phyloP scores from a whole-genome alignment of 1,140 invertebrate genomes.

The Liolophura sinensis region DNA sequence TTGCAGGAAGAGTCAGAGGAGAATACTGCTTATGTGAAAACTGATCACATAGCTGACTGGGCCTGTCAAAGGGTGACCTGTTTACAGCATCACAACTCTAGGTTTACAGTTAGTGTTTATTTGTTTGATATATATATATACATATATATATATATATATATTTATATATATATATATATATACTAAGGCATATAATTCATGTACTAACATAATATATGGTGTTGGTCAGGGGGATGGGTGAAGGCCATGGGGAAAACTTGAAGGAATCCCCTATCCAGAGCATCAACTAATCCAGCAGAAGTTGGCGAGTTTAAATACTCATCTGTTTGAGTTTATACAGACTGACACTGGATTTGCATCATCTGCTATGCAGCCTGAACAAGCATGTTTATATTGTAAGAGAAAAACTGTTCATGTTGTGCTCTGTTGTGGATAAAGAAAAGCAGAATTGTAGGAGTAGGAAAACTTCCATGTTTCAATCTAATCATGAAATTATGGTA shows the following conservation, averaged over 20 bases:
- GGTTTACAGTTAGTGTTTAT: slow-evolving; percentile 32
- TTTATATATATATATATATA: background rate
- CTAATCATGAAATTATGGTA: too few relatives aligned
- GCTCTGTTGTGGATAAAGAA: too few relatives aligned
- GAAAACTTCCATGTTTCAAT: too few relatives aligned
- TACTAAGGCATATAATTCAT: background rate
- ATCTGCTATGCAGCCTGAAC: too few relatives aligned
- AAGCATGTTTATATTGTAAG: too few relatives aligned
- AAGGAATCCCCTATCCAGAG: too few relatives aligned
- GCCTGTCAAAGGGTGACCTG: slow-evolving; percentile 40
- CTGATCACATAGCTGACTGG: slow-evolving; percentile 23
- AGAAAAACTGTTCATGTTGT: too few relatives aligned
- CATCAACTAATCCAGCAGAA: too few relatives aligned
- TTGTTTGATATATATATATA: background rate
- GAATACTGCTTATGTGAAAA: background rate
- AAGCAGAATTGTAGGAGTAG: too few relatives aligned
- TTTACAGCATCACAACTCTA: slow-evolving; percentile 35
- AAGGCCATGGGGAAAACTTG: background rate
- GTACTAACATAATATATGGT: background rate
- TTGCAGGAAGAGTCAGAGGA: background rate
- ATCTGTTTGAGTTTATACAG: too few relatives aligned
- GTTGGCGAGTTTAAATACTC: too few relatives aligned
- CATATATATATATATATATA: background rate
- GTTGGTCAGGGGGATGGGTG: background rate
- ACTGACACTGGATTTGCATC: too few relatives aligned